These are phyloP conservation scores for Drosophila subsilvestris DNA, from an alignment of 2,888 invertebrate genomes.

Conservation along the genomic window DNA sequence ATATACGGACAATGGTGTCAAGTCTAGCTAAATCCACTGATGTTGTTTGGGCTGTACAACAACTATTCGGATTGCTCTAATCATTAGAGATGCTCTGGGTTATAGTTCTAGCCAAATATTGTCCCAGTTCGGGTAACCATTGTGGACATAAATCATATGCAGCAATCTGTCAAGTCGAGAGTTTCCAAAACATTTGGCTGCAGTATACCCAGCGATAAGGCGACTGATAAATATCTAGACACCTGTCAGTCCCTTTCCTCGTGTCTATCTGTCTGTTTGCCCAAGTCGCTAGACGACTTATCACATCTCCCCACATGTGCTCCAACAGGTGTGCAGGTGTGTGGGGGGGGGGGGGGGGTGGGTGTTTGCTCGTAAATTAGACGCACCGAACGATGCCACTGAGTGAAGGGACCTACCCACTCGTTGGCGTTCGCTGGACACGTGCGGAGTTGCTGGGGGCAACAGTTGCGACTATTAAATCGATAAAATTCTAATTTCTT, in stretches of 20 bases:
- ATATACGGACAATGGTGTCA: slow-evolving; percentile 36
- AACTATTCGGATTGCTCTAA: slow-evolving; percentile 29
- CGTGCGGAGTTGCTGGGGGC: slow-evolving; percentile 27
- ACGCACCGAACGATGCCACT: background rate
- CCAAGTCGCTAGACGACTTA: slow-evolving; percentile 43
- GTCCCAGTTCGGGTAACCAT: slow-evolving; percentile 15
- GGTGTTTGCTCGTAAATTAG: slow-evolving; percentile 49
- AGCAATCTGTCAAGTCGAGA: slow-evolving; percentile 47
- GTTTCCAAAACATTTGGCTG: slow-evolving; percentile 44
- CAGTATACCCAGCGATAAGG: slow-evolving; percentile 44
- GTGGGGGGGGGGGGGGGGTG: slow-evolving; percentile 17
- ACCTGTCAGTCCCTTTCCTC: slow-evolving; percentile 19
- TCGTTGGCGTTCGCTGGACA: background rate
- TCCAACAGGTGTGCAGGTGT: background rate
- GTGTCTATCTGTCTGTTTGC: slow-evolving; percentile 59
- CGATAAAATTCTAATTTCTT: slow-evolving; percentile 58
- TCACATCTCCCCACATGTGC: slow-evolving; percentile 31
- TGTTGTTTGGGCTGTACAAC: slow-evolving; percentile 1
- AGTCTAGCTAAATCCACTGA: slow-evolving; percentile 7
- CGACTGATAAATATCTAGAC: slow-evolving; percentile 48
- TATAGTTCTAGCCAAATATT: slow-evolving; percentile 35
- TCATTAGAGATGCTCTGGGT: slow-evolving; percentile 31
- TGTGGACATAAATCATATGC: slow-evolving; percentile 58
- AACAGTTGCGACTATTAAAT: slow-evolving; percentile 59
- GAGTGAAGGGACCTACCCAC: background rate